Percentiles rank a stretch among this genome's conserved stretches.
Evolutionary conservation across 2,113 vertebrate species (phyloP).

Genomic region (Alouatta palliata): DNA sequence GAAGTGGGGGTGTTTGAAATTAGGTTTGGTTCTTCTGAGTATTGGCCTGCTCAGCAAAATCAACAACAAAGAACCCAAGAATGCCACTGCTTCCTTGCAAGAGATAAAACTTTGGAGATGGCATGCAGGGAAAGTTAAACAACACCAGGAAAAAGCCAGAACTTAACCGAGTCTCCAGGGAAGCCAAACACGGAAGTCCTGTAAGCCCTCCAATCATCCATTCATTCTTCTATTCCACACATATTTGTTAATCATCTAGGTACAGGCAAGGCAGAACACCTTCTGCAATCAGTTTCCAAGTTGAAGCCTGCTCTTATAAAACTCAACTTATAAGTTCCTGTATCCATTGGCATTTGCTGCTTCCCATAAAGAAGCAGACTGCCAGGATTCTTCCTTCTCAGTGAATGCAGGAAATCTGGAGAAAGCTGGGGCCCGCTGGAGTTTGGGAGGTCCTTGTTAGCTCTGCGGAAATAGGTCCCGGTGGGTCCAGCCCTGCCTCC

Average conservation of each 20-base stretch:
- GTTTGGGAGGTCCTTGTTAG: background rate
- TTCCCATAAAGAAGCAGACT: background rate
- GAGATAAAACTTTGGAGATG: background rate
- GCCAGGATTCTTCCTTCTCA: background rate
- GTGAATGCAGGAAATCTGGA: background rate
- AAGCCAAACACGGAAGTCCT: background rate
- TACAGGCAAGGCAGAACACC: background rate
- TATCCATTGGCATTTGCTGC: background rate
- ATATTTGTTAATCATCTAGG: background rate
- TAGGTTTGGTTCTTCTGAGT: background rate
- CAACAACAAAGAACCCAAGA: background rate
- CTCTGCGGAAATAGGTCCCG: background rate
- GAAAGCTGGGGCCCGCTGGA: background rate
- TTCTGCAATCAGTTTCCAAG: background rate
- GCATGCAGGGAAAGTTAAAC: background rate
- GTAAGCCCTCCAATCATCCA: background rate
- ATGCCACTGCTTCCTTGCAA: background rate
- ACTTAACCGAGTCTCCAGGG: background rate
- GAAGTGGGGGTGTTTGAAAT: background rate
- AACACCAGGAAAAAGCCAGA: background rate
- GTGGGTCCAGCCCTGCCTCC: background rate
- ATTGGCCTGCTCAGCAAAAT: background rate
- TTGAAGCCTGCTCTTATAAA: slow-evolving; percentile 30
- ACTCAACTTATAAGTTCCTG: background rate
- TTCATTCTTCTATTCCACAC: background rate